A percentile compares a stretch with the other conserved stretches of the same genome.
Conservation (phyloP, 2,113 vertebrate genomes). For the Marmota monax region DNA sequence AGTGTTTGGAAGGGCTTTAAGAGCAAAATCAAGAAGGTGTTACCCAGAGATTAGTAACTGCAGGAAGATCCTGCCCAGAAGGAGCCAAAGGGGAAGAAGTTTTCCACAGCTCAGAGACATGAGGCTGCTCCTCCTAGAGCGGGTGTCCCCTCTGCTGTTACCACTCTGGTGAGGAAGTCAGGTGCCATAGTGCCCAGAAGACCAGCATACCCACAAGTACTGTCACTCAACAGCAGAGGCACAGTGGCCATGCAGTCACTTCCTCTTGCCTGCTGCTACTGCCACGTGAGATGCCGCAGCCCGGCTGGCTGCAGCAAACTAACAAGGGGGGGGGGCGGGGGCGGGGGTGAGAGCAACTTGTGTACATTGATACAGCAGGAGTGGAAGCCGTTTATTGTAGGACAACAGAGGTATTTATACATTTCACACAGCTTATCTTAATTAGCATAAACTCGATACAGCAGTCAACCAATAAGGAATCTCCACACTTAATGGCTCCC, state of each 20-base stretch:
- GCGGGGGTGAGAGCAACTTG: too few species aligned
- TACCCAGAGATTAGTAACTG: not conserved
- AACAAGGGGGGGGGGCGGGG: too few species aligned
- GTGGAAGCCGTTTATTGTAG: too few species aligned
- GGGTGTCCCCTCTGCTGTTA: not conserved
- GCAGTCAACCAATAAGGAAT: too few species aligned
- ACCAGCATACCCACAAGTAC: fast-evolving
- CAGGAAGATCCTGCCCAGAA: not conserved
- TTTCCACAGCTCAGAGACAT: not conserved
- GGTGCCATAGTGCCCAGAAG: not conserved
- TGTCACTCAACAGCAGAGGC: not conserved
- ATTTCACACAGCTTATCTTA: too few species aligned
- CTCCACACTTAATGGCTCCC: too few species aligned
- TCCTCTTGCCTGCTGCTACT: not conserved
- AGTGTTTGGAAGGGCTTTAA: not conserved
- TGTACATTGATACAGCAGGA: too few species aligned
- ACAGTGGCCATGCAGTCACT: not conserved
- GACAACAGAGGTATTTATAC: too few species aligned
- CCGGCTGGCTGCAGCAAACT: too few species aligned
- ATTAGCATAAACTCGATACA: too few species aligned
- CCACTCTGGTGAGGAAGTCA: not conserved
- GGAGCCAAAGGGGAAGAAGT: not conserved
- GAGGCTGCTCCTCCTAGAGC: not conserved
- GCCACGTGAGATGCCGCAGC: not conserved
- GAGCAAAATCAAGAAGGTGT: not conserved